Evolutionary conservation across 2,888 invertebrate genomes (phyloP).

Genomic region (Synanthedon vespiformis): DNA sequence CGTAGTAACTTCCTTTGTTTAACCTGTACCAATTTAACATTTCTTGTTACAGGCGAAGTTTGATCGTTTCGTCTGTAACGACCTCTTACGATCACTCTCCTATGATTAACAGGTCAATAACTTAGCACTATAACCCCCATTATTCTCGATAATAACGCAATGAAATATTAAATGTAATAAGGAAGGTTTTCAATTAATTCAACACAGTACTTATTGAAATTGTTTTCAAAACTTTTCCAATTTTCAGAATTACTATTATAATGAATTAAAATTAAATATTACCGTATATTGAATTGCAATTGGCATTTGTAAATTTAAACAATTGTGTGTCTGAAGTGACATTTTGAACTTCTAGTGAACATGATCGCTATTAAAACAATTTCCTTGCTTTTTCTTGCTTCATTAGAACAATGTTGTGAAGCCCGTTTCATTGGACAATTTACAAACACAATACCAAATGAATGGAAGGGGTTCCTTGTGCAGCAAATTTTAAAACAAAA

Average conservation of each 20-base stretch:
- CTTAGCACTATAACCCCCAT: slow-evolving; percentile 22
- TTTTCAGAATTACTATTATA: too few relatives aligned
- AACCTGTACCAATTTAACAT: neutral
- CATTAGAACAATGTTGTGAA: neutral
- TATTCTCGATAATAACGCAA: slow-evolving; percentile 17
- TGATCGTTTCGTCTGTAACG: slow-evolving; percentile 24
- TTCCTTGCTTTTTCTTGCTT: neutral
- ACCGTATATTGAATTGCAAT: too few relatives aligned
- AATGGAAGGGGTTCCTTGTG: slow-evolving; percentile 15
- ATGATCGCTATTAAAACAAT: neutral
- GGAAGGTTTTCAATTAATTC: too few relatives aligned
- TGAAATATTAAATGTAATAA: slow-evolving; percentile 11
- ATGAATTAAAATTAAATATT: too few relatives aligned
- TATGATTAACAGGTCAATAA: slow-evolving; percentile 42
- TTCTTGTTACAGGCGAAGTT: slow-evolving; percentile 38
- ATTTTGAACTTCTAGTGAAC: too few relatives aligned
- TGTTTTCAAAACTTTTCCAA: too few relatives aligned
- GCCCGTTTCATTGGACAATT: slow-evolving; percentile 5
- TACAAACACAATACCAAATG: slow-evolving; percentile 22
- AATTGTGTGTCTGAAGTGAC: too few relatives aligned
- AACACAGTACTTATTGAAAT: too few relatives aligned
- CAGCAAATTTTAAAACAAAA: slow-evolving; percentile 16
- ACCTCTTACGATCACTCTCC: slow-evolving; percentile 19
- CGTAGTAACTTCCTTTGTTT: too few relatives aligned
- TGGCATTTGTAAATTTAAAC: too few relatives aligned